Evolutionary conservation across 2,113 vertebrate species (phyloP), one percentile per base, ranked within the genome.

Genomic region (Asarcornis scutulata): DNA sequence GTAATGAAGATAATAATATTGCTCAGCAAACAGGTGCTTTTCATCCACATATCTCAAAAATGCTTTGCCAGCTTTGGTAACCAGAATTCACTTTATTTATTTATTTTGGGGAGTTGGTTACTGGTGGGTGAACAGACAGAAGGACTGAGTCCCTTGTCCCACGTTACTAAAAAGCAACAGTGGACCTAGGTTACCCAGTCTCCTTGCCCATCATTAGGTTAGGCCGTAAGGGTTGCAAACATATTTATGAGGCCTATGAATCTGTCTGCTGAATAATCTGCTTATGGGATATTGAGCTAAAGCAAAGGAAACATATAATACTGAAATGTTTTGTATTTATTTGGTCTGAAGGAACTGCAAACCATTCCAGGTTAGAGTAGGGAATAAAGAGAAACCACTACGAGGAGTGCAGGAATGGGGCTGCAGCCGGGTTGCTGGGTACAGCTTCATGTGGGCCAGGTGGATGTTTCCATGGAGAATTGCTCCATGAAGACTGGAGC

Each of bases 11-110:
- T 94, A 95, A 94, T 95, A 95, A 96, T 93, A 90, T 29, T 68
- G 85, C 68, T 72, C 66, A 91, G 71, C 40, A 68, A 86, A 79
- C 77, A 77, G 81, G 74, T 93, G 92, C 83, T 95, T 91, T 93
- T 89, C 58, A 93, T 73, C 83, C 66, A 7, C 8, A 50, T 91
- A 46, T 91, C 92, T 94, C 81, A 76, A 74, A 93, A 95, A 66
- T 38, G 67, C 66, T 93, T 89, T 94, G 79, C 93, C 86, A 87
- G 53, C 83, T 90, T 60, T 0, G 0, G 26, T 81, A 88, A 84
- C 29, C 60, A 46, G 36, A 46, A 73, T 95, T 94, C 88, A 36
- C 60, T 96, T 88, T 90, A 90, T 93, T 94, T 96, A 94, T 96
- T 94, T 94, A 73, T 87, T 82, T 36, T 25, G 34, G 14, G 38